Conservation (phyloP, 2,797 vertebrate genomes). For the Spondyliosoma cantharus region DNA sequence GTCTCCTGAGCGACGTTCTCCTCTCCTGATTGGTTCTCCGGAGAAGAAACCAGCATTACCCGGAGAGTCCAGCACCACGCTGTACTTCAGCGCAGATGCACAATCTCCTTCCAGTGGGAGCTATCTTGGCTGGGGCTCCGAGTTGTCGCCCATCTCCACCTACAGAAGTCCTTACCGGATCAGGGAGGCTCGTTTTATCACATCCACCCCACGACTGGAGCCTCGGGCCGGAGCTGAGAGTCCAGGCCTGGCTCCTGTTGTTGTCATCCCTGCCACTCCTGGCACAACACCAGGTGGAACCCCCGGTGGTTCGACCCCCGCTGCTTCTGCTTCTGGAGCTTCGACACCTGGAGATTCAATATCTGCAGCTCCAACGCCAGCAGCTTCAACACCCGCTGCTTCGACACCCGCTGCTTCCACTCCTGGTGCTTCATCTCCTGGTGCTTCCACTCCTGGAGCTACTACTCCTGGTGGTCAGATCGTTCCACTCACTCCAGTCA, state of each 20-base stretch:
- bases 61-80: slow-evolving; percentile 77
- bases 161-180: slow-evolving; percentile 80
- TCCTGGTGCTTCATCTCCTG: slow-evolving; percentile 35
- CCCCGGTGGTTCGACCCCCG: slow-evolving; percentile 59
- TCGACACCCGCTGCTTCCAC: slow-evolving; percentile 41
- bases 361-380: slow-evolving; percentile 30
- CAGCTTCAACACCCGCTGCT: slow-evolving; percentile 32
- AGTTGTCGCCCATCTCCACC: slow-evolving; percentile 80
- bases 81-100: slow-evolving; percentile 86
- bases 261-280: slow-evolving; percentile 79
- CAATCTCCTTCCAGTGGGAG: slow-evolving; percentile 67
- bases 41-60: slow-evolving; percentile 66
- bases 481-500: slow-evolving; percentile 75
- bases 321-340: slow-evolving; percentile 16
- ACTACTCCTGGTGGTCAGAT: slow-evolving; percentile 56
- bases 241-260: slow-evolving; percentile 60
- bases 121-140: slow-evolving; percentile 73
- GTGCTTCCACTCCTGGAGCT: slow-evolving; percentile 40
- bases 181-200: slow-evolving; percentile 83
- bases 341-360: slow-evolving; percentile 35
- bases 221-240: slow-evolving; percentile 59
- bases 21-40: slow-evolving; percentile 74
- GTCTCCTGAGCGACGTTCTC: slow-evolving; percentile 73
- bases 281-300: slow-evolving; percentile 76
- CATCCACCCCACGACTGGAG: slow-evolving; percentile 86